Conservation (phyloP, 2,797 vertebrate genomes). For the Fratercula arctica region DNA sequence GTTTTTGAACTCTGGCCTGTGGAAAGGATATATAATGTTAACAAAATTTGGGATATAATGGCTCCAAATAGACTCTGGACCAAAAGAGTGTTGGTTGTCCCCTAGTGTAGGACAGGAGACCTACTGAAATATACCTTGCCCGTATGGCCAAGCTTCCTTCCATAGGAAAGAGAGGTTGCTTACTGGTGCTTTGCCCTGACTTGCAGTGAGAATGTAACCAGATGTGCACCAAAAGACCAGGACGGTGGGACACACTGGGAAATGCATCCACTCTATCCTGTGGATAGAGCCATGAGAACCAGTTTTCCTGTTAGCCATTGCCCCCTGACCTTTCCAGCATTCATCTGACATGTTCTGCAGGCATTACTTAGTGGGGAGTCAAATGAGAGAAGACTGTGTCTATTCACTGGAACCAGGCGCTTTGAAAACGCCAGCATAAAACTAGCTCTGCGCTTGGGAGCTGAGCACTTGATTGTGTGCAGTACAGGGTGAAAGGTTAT, state of each 20-base stretch:
- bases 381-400: neutral
- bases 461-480: neutral
- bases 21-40: neutral
- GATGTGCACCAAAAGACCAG: neutral
- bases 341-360: conserved; percentile 33
- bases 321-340: conserved; percentile 18
- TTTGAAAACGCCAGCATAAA: conserved; percentile 3
- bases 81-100: neutral
- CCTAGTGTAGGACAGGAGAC: neutral
- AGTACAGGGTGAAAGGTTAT: neutral
- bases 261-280: neutral
- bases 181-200: neutral
- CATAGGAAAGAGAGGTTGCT: neutral
- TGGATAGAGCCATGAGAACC: neutral
- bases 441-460: neutral
- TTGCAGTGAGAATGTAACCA: neutral
- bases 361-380: conserved; percentile 9
- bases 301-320: neutral
- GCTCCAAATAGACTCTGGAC: neutral
- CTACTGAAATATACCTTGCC: neutral
- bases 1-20: neutral
- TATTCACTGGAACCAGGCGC: neutral
- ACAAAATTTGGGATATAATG: neutral
- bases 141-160: neutral
- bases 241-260: neutral